Base-by-base conservation (phyloP, 2,797 vertebrate genomes). In the Spinus olivaceus region DNA sequence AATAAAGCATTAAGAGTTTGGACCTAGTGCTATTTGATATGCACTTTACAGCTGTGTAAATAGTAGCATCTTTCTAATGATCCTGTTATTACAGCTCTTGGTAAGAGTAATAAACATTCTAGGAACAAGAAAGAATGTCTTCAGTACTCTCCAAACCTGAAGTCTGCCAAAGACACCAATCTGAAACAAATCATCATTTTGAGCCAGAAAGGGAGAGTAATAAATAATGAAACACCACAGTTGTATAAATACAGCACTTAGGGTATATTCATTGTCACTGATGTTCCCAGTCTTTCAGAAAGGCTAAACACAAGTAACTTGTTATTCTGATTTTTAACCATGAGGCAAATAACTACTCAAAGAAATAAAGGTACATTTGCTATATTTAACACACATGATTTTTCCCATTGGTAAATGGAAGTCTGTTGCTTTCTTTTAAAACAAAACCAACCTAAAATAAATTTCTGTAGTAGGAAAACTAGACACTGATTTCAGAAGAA, bases 201-300 rank as follows among this genome's bases (percentile, higher is more conserved):
- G 24, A 56, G 30, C 1, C 9, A 30, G 13, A 73, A 64, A 64
- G 22, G 57, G 13, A 69, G 7, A 77, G n/a, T 39, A 70, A 79
- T 53, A 81, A 83, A 65, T 54, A 77, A 74, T 27, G 39, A 74
- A 91, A 63, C 13, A 65, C 13, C 21, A 14, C 3, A 49, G 35
- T 18, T 74, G 54, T 73, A 85, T 94, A 70, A 89, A 77, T 71
- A 67, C 17, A 73, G 33, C 15, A 35, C 21, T 93, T 69, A 47
- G 0, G 4, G 49, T 61, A 60, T 14, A 33, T 9, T 53, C 24
- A 22, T 8, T n/a, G 19, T 25, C 9, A 9, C 17, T 18, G 54
- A 64, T 2, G 1, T n/a, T 67, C 21, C 46, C 33, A 70, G 46
- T 30, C 39, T 82, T 91, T 81, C 73, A 86, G 69, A 81, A 81